Evolutionary conservation across 2,888 invertebrate species (phyloP), one percentile per base, ranked within the genome.

Genomic region (Hofmannophila pseudospretella): DNA sequence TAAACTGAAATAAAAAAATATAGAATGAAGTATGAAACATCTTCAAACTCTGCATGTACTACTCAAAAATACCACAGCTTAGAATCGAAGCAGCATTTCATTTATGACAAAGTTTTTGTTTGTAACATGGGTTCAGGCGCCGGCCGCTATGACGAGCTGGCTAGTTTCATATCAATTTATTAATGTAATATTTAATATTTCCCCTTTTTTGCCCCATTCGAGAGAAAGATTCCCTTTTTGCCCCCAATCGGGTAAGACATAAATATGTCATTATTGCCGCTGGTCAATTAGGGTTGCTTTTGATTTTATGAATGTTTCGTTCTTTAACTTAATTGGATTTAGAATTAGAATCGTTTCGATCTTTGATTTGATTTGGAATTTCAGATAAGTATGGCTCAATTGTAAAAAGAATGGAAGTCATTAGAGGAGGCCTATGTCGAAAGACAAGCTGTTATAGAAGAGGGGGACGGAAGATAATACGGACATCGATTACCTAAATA

Each of bases 181-280:
- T 79, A 80, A 77, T 76, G 71, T 30, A n/a, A 8, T 8, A 68
- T 47, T n/a, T 48, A 43, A 42, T 26, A 38, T 38, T 35, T 35
- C 22, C 13, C 42, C 51, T 60, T 73, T 80, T 76, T 62, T 61
- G 51, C 39, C 27, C 9, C 14, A 38, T 25, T 32, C 8, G n/a
- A 4, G 13, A 40, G 28, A 36, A n/a, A n/a, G n/a, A n/a, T 35
- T 22, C 13, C 42, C 51, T 60, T 73, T 80, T 76, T 62, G 60
- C 51, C 39, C 27, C 9, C 14, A 38, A 23, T 32, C 42, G 33
- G 41, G 41, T n/a, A n/a, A n/a, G 49, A 65, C 68, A 78, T 78
- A 79, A 80, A 78, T 76, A 82, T 82, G 77, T 77, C 79, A 75
- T 80, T 77, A 77, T 77, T 77, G 71, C 63, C 80, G 70, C 80